Base-by-base conservation (phyloP, 2,888 invertebrate genomes). In the Eutolmus rufibarbis region DNA sequence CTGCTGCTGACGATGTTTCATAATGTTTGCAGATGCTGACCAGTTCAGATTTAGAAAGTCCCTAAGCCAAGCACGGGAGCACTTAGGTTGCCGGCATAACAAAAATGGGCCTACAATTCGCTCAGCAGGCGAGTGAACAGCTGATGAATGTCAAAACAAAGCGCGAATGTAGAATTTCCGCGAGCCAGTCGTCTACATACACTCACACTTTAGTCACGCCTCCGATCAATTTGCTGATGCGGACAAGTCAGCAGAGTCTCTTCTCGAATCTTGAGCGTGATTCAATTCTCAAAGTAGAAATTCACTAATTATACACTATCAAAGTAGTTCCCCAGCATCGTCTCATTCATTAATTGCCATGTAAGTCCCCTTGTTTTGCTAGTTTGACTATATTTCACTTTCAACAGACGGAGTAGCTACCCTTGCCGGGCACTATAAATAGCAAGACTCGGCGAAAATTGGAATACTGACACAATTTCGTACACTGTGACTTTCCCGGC, bases 81-180 rank as follows among this genome's bases (percentile, higher is more conserved):
- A n/a, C 16, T 78, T 78, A 56, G 19, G 7, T 56, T 19, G 31
- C 81, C 81, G 81, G 81, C 81, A 56, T 81, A 78, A 23, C 78
- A 40, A 19, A 78, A 78, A 16, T n/a, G 12, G 8, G 23, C 12
- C 23, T 12, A 66, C 28, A 66, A 66, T 31, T 66, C 66, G 19
- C 23, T 28, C 23, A 40, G 46, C 79, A 51, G n/a, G 0, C 34
- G 37, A 2, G 1, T 34, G 34, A 57, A 16, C 82, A 82, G 82
- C 82, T 82, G 82, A 82, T 66, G 9, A 34, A 8, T 82, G 82
- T 82, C 82, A 57, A 14, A 79, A 78, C 78, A 79, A 79, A 66
- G 28, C 66, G 66, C 23, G 66, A n/a, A 23, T 66, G 56, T 2
- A 19, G 19, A 66, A 8, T 51, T 51, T 51, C 19, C n/a, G 51